phyloP scores from a whole-genome alignment of 2,113 vertebrate species.

The Oceanodroma tethys region DNA sequence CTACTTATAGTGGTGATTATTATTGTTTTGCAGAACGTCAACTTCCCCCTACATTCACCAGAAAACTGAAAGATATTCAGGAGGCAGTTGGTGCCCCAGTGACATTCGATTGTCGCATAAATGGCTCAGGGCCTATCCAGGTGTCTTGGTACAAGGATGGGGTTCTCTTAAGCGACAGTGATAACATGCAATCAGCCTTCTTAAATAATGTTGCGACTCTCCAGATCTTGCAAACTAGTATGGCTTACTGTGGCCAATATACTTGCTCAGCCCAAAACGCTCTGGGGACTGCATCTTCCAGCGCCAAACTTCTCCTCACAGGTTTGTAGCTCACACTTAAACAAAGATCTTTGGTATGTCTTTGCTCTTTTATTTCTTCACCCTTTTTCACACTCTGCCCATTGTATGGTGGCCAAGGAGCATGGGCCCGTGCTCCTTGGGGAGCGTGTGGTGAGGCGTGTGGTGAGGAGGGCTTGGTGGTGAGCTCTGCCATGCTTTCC shows the following conservation, averaged over 20 bases:
- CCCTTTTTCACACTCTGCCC: not conserved
- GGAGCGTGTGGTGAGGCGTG: not conserved
- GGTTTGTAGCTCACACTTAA: slow-evolving; percentile 75
- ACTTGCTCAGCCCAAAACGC: slow-evolving; percentile 90
- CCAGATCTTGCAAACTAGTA: slow-evolving; percentile 81
- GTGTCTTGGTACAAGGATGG: slow-evolving; percentile 94
- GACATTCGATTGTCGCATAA: slow-evolving; percentile 91
- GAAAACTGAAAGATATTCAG: slow-evolving; percentile 92
- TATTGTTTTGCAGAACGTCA: slow-evolving; percentile 87
- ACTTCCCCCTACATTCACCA: slow-evolving; percentile 89
- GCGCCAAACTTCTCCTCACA: slow-evolving; percentile 91
- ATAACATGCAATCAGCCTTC: slow-evolving; percentile 83
- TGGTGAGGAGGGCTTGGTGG: not conserved
- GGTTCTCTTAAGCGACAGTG: slow-evolving; percentile 73
- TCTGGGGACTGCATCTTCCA: slow-evolving; percentile 91
- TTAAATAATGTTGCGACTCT: slow-evolving; percentile 89
- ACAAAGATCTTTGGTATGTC: not conserved
- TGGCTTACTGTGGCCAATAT: slow-evolving; percentile 87
- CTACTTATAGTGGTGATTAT: not conserved
- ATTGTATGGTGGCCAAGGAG: not conserved
- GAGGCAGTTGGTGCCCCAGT: slow-evolving; percentile 84
- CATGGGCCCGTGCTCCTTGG: no score
- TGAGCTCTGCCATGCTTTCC: slow-evolving; percentile 31
- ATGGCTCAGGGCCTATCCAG: slow-evolving; percentile 90
- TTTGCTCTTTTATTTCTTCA: not conserved